Evolutionary conservation across 1,140 invertebrate species (phyloP).

Genomic region (Rhagoletis zephyria): DNA sequence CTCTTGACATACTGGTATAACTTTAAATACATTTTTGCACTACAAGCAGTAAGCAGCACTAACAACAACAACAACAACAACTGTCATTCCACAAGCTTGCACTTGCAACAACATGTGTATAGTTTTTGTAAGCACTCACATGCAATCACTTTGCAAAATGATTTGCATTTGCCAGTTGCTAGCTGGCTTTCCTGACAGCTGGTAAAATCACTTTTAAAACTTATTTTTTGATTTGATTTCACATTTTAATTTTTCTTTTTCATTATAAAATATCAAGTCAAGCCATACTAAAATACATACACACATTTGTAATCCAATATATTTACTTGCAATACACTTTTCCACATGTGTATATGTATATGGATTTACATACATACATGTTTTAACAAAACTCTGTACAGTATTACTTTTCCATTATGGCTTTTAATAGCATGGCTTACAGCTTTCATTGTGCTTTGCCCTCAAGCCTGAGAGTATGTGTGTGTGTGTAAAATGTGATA

Average conservation of each 20-base stretch:
- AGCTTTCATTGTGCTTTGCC: not conserved
- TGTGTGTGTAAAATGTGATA: slow-evolving; percentile 7
- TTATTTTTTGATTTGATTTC: slow-evolving; percentile 19
- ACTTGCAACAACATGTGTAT: not conserved
- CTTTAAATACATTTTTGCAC: slow-evolving; percentile 32
- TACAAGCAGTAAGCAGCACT: not conserved
- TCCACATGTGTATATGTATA: too few species aligned
- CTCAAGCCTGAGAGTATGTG: not conserved
- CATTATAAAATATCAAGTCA: not conserved
- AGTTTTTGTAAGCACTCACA: not conserved
- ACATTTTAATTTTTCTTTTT: not conserved
- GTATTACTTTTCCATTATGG: not conserved
- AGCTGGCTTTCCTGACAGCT: slow-evolving; percentile 18
- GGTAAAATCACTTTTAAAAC: slow-evolving; percentile 43
- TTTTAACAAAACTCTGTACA: not conserved
- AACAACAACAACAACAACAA: not conserved
- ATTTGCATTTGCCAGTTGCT: slow-evolving; percentile 17
- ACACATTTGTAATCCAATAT: too few species aligned
- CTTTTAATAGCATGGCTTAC: not conserved
- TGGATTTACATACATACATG: too few species aligned
- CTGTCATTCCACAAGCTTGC: not conserved
- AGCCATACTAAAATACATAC: not conserved
- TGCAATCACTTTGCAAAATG: slow-evolving; percentile 39
- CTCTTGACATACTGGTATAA: not conserved
- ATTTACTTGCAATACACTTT: too few species aligned